A percentile compares a stretch with the other conserved stretches of the same genome.
These are phyloP conservation scores for Hirundo rustica DNA, from an alignment of 2,797 vertebrate species.

Conservation along the genomic window DNA sequence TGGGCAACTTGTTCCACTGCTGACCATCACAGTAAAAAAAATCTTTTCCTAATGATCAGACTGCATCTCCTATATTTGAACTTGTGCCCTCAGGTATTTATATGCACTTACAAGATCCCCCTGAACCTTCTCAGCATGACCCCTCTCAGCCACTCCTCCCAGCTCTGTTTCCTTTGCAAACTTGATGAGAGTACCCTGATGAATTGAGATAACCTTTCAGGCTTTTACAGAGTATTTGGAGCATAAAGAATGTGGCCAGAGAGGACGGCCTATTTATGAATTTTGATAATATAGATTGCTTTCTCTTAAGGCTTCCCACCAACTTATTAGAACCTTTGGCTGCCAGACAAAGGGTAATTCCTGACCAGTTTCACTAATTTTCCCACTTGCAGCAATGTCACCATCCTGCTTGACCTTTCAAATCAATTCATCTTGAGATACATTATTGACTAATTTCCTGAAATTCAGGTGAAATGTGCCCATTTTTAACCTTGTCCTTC, in stretches of 20 bases:
- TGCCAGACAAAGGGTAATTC: constrained; percentile 50
- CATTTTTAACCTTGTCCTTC: constrained; percentile 67
- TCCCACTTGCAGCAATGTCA: constrained; percentile 12
- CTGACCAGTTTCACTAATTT: constrained; percentile 43
- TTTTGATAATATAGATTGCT: constrained; percentile 14
- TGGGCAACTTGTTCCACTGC: not conserved
- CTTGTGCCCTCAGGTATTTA: not conserved
- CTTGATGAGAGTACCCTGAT: not conserved
- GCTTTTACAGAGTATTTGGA: not conserved
- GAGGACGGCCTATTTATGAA: not conserved
- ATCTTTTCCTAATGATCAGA: not conserved
- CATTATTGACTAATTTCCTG: constrained; percentile 69
- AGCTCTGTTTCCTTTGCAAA: not conserved
- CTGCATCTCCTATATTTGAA: not conserved
- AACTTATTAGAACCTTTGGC: constrained; percentile 53
- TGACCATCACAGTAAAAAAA: not conserved
- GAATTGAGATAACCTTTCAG: not conserved
- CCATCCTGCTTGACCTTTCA: constrained; percentile 66
- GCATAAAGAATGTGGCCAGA: not conserved
- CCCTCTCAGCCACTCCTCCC: not conserved
- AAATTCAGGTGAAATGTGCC: constrained; percentile 56
- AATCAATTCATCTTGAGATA: constrained; percentile 62
- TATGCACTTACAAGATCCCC: not conserved
- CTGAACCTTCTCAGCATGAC: not conserved
- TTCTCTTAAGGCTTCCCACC: constrained; percentile 11